These are phyloP conservation scores for Columbina picui DNA, from an alignment of 2,113 vertebrate genomes.

Conservation along the genomic window DNA sequence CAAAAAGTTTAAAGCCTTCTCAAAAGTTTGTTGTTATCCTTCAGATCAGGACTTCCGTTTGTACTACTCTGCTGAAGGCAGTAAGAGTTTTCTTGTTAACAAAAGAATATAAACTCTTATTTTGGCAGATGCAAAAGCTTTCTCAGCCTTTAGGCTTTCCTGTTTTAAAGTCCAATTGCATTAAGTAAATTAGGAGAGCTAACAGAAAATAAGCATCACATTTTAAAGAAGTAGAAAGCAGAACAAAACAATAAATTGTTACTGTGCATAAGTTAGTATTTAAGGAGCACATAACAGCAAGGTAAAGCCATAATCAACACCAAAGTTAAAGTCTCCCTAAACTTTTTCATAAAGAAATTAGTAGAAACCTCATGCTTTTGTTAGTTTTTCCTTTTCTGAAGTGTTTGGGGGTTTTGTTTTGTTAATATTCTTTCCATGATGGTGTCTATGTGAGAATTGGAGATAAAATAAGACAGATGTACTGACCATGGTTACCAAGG, in stretches of 20 bases:
- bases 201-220: constrained; percentile 11
- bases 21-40: background rate
- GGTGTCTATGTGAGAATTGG: constrained; percentile 65
- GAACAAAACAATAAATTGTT: constrained; percentile 33
- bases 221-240: constrained; percentile 27
- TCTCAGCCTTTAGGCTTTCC: constrained; percentile 22
- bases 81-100: background rate
- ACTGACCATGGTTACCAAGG: constrained; percentile 83
- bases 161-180: constrained; percentile 11
- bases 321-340: constrained; percentile 46
- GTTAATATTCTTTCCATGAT: constrained; percentile 71
- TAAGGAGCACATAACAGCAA: background rate
- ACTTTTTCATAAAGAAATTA: constrained; percentile 53
- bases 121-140: constrained; percentile 1
- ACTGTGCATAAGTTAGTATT: constrained; percentile 37
- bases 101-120: background rate
- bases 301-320: background rate
- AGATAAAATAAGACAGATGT: constrained; percentile 81
- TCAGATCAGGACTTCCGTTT: background rate
- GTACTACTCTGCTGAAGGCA: background rate
- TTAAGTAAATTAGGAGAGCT: constrained; percentile 41
- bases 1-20: background rate
- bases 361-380: constrained; percentile 3
- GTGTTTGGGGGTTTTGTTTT: constrained; percentile 47
- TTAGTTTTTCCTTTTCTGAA: constrained; percentile 37